Base-by-base conservation (phyloP, 37 sponge, comb jelly and placozoan genomes). In the Hexactinellida sp. region DNA sequence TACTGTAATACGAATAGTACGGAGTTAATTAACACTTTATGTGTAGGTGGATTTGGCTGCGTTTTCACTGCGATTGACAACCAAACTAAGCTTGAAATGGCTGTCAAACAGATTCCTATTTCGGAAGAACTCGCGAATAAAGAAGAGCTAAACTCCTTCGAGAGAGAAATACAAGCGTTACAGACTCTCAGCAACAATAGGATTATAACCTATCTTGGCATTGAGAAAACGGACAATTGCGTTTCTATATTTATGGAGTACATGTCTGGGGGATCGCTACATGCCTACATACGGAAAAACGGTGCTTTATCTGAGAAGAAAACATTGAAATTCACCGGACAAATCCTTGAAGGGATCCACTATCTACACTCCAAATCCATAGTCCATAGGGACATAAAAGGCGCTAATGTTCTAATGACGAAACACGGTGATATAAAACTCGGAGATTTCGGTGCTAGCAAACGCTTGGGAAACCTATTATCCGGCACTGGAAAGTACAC, bases 401-500 rank as follows among this genome's bases (percentile, higher is more conserved):
- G 91, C 37, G 99, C 99, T 16, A 98, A 98, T 76, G 92, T 98
- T 16, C 88, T 98, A 25, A 88, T 91, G 87, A 93, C 93, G 32
- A 87, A 90, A 36, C 82, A 92, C 83, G 95, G 95, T 3, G 92
- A 93, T 47, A 87, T 98, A 30, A 98, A 98, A 71, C 83, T 98
- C 37, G 94, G 96, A 37, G 99, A 98, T 55, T 98, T 98, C 92
- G 99, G 99, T 24, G 95, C 99, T 0, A 92, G 96, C 1, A 95
- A 92, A 36, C 55, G 96, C 36, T 84, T 98, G 13, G 76, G 76
- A 10, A 63, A 7, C 1, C 76, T 63, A 63, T n/a, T 63, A 10
- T 63, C 76, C 28, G 30, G 76, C 36, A 92, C 90, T 89, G 90
- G 91, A 0, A 83, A 88, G 82, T 47, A 88, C 84, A 89, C 91